phyloP scores from a whole-genome alignment of 2,797 vertebrate species.

The Tachyglossus aculeatus region DNA sequence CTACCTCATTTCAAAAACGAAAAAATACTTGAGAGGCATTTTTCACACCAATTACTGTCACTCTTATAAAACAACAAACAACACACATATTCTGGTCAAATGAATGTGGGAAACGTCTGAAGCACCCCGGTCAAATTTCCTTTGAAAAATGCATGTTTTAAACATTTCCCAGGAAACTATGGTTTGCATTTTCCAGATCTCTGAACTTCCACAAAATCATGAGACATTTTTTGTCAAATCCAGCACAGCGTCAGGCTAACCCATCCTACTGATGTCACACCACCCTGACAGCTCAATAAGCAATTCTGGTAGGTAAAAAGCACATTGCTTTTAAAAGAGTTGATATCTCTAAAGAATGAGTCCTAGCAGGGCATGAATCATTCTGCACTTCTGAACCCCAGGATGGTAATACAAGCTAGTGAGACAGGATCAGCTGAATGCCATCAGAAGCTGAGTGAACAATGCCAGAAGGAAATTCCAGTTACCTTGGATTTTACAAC shows the following conservation, averaged over 20 bases:
- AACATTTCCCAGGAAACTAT: neutral
- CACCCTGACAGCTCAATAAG: neutral
- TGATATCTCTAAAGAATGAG: constrained; percentile 12
- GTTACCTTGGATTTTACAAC: neutral
- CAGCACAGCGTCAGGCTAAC: neutral
- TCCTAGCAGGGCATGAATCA: neutral
- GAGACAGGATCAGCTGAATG: constrained; percentile 11
- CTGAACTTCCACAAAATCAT: constrained; percentile 16
- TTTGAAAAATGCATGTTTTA: neutral
- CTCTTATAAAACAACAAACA: no score
- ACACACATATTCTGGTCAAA: no score
- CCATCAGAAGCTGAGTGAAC: neutral
- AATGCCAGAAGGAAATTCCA: neutral
- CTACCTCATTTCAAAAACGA: no score
- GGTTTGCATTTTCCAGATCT: neutral
- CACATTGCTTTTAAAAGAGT: neutral
- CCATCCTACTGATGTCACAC: neutral
- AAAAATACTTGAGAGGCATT: no score
- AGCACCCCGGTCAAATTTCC: neutral
- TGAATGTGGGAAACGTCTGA: no score
- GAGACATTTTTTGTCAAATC: constrained; percentile 26
- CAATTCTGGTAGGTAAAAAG: constrained; percentile 12
- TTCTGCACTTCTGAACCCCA: neutral
- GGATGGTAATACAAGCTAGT: neutral
- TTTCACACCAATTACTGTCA: no score